These are phyloP conservation scores for Tubulanus polymorphus DNA, from an alignment of 2,888 invertebrate species.

Conservation along the genomic window DNA sequence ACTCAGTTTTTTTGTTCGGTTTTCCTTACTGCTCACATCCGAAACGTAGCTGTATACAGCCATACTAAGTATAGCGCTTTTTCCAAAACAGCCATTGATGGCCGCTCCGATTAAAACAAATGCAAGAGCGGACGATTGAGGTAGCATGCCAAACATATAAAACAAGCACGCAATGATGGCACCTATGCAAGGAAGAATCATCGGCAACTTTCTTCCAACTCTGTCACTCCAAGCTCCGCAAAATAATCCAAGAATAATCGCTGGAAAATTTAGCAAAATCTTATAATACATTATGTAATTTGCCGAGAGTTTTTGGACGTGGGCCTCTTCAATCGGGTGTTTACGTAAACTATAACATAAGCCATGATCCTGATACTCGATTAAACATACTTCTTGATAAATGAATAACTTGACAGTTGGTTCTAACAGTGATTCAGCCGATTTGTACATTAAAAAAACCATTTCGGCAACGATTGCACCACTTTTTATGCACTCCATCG, in stretches of 20 bases:
- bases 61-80: conserved; percentile 52
- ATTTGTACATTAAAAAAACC: conserved; percentile 50
- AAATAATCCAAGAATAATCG: conserved; percentile 46
- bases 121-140: conserved; percentile 24
- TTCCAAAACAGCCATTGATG: conserved; percentile 47
- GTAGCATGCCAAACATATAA: conserved; percentile 35
- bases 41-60: conserved; percentile 51
- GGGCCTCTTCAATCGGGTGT: conserved; percentile 28
- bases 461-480: conserved; percentile 27
- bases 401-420: conserved; percentile 48
- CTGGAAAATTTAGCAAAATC: conserved; percentile 48
- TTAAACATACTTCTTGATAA: conserved; percentile 38
- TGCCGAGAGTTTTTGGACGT: conserved; percentile 37
- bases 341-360: conserved; percentile 25
- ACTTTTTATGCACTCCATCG: not conserved
- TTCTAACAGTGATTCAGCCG: conserved; percentile 50
- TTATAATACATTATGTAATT: conserved; percentile 44
- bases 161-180: conserved; percentile 42
- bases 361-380: conserved; percentile 22
- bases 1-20: conserved; percentile 43
- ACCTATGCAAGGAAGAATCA: conserved; percentile 47
- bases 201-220: conserved; percentile 44
- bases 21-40: conserved; percentile 39
- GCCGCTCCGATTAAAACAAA: conserved; percentile 41
- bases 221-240: conserved; percentile 52